Evolutionary conservation across 2,113 vertebrate species (phyloP), one percentile per base, ranked within the genome.

Genomic region (Bostrychus sinensis): DNA sequence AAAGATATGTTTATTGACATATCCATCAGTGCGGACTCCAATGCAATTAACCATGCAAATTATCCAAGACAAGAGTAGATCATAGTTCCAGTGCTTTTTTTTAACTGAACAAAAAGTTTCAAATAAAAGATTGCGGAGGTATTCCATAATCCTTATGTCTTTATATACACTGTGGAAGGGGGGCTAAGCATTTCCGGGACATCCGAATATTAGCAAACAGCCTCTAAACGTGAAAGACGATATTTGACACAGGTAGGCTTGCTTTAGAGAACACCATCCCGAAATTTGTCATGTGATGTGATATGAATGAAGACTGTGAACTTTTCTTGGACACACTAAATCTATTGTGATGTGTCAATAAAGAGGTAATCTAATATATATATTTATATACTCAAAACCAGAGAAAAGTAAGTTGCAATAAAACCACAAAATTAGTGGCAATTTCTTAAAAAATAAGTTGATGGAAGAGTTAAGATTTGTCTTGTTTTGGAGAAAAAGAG

Each of bases 1-100:
- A 96, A 92, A 95, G 95, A 98, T 98, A 98, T 96, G 96, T 96
- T 98, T 98, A 98, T 98, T 98, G 94, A 94, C 94, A 99, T 96
- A 98, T 95, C 96, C 92, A 98, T 96, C 96, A 96, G 94, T 96
- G 95, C 91, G 94, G 93, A 93, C 94, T 96, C 94, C 91, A 94
- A 95, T 93, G 95, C 93, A 94, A 93, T 94, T 94, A 92, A 95
- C 94, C 95, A 97, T 97, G 95, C 94, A 95, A 92, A 91, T 94
- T 91, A 92, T 93, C 94, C 92, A 94, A 93, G 91, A 94, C 94
- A 96, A 84, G 88, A 91, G 81, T 84, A 87, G 92, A 94, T 94
- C 93, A 90, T 90, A 94, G 94, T 97, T 98, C 97, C 96, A 98
- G 96, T 98, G 96, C 95, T 97, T 96, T 91, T 54, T 82, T 92